Evolutionary conservation across 2,797 vertebrate genomes (phyloP).

Genomic region (Rhabdomys pumilio): DNA sequence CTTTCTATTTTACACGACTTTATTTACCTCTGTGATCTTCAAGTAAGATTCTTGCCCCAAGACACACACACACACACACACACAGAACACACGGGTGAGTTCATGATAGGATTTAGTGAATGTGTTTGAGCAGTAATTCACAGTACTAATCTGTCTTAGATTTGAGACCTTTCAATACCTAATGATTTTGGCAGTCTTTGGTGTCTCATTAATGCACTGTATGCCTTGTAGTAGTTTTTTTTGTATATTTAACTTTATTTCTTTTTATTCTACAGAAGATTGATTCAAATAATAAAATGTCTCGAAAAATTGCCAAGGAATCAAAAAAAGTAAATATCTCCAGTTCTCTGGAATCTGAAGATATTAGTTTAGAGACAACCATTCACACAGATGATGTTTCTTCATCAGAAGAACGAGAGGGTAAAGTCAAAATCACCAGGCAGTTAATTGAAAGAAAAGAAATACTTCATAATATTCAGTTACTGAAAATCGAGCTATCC

Average conservation of each 20-base stretch:
- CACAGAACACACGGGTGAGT: neutral
- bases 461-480: slow-evolving; percentile 95
- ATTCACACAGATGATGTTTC: slow-evolving; percentile 97
- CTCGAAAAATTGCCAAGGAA: slow-evolving; percentile 90
- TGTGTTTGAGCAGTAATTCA: slow-evolving; percentile 59
- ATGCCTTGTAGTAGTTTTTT: slow-evolving; percentile 43
- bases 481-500: slow-evolving; percentile 96
- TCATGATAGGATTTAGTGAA: slow-evolving; percentile 29
- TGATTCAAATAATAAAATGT: slow-evolving; percentile 87
- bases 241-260: slow-evolving; percentile 29
- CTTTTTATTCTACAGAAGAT: slow-evolving; percentile 70
- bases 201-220: neutral
- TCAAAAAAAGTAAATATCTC: slow-evolving; percentile 92
- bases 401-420: slow-evolving; percentile 93
- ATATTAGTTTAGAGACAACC: slow-evolving; percentile 98
- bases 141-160: neutral
- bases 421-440: slow-evolving; percentile 93
- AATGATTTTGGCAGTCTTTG: neutral
- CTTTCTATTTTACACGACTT: neutral
- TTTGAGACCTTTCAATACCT: neutral
- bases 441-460: slow-evolving; percentile 97
- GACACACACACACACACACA: neutral
- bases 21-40: slow-evolving; percentile 24
- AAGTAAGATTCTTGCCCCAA: neutral
- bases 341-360: slow-evolving; percentile 97